Evolutionary conservation across 2,113 vertebrate genomes (phyloP), one percentile per base, ranked within the genome.

Genomic region (Perca fluviatilis): DNA sequence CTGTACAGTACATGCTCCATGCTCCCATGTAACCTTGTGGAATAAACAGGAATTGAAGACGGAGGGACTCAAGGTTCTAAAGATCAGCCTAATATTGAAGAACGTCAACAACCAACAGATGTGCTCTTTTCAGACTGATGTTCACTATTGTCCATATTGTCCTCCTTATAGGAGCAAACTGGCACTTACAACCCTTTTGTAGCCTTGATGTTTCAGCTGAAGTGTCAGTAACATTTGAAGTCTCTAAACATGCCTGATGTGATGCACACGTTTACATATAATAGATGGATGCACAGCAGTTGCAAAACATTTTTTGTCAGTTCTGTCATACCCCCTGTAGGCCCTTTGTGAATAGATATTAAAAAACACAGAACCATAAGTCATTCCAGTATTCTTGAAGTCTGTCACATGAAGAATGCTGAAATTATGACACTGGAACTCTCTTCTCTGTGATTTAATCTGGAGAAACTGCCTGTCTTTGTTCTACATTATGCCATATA

Each of bases 181-280:
- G 30, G 8, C 6, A 50, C 5, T 19, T 50, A 19, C 40, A 6
- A 50, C 25, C 8, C 23, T 18, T 50, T 49, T 66, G 15, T 4
- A 49, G 61, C 33, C 8, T 63, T 40, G 18, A n/a, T 12, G 9
- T 8, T 13, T 46, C 30, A 33, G 21, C 43, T 47, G 43, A 40
- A 40, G 1, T 33, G 6, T 33, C 33, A 33, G 33, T 6, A 56
- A 47, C 25, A 46, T 1, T 19, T 23, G 19, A 16, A 46, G 16
- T 49, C 27, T 67, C 63, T n/a, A 6, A 21, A 47, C 23, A 25
- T 16, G 30, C 23, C n/a, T 18, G 1, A 33, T 30, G 10, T 40
- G 8, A 71, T 75, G 27, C 54, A 23, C 4, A 2, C 0, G 67
- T 72, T 70, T 79, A 43, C 71, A 83, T 65, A 64, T 46, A 71